Conservation (phyloP, 1,140 invertebrate species). For the Helicoverpa armigera region DNA sequence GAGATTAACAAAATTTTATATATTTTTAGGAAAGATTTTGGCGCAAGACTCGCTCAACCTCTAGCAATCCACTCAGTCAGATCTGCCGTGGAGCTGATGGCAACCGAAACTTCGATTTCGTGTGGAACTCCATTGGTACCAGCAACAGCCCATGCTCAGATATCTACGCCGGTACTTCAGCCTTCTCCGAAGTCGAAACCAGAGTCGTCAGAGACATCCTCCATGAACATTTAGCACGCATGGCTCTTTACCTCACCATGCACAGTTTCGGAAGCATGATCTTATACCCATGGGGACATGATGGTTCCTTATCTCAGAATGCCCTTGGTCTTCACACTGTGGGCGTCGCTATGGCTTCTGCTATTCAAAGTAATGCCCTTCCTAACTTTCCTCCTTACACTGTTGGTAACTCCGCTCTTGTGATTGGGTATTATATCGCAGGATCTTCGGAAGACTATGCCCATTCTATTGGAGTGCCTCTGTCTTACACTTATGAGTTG, state of each 20-base stretch:
- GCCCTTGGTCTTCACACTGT: conserved; percentile 72
- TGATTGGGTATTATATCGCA: conserved; percentile 77
- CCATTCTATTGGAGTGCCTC: conserved; percentile 87
- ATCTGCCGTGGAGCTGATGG: conserved; percentile 85
- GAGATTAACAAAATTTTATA: not conserved
- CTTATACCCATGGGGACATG: conserved; percentile 90
- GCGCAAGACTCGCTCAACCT: conserved; percentile 70
- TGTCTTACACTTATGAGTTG: conserved; percentile 90
- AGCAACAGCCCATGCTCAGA: conserved; percentile 89
- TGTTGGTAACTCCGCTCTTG: conserved; percentile 61
- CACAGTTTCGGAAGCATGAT: conserved; percentile 88
- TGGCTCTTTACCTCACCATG: conserved; percentile 88
- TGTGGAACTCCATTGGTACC: conserved; percentile 89
- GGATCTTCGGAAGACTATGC: conserved; percentile 91
- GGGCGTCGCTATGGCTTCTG: conserved; percentile 75
- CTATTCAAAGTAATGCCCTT: conserved; percentile 65
- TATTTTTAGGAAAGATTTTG: conserved; percentile 71
- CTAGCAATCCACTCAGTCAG: conserved; percentile 19
- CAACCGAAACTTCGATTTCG: conserved; percentile 87
- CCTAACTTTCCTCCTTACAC: conserved; percentile 58
- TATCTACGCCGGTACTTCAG: conserved; percentile 88
- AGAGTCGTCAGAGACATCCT: conserved; percentile 87
- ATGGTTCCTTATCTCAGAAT: conserved; percentile 71
- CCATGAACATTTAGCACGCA: conserved; percentile 73
- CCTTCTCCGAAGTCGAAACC: conserved; percentile 92